Evolutionary conservation across 2,113 vertebrate genomes (phyloP).

Genomic region (Danionella cerebrum): DNA sequence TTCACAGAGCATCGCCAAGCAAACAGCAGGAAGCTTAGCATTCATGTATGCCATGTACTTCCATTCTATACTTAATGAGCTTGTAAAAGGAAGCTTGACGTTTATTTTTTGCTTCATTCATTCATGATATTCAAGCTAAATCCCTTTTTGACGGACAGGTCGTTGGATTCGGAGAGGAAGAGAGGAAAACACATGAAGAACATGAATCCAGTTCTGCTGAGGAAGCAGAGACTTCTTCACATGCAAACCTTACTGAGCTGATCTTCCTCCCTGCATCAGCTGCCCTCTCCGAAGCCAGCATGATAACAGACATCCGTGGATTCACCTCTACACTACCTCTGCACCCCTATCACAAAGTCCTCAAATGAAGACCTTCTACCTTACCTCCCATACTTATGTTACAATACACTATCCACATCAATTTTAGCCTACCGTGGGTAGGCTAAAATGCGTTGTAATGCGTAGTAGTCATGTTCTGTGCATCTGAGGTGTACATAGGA

Average conservation of each 20-base stretch:
- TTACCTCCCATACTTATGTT: too few species aligned
- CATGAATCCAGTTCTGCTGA: slow-evolving; percentile 31
- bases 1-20: slow-evolving; percentile 72
- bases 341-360: slow-evolving; percentile 89
- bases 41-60: slow-evolving; percentile 73
- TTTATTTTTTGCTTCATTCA: too few species aligned
- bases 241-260: slow-evolving; percentile 75
- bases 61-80: too few species aligned
- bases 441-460: too few species aligned
- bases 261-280: slow-evolving; percentile 71
- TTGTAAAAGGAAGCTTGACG: too few species aligned
- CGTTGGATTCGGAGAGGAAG: slow-evolving; percentile 81
- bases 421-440: too few species aligned
- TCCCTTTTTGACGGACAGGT: slow-evolving; percentile 64
- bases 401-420: too few species aligned
- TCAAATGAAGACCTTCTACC: too few species aligned
- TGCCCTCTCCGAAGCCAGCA: slow-evolving; percentile 53
- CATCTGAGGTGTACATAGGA: too few species aligned
- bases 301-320: slow-evolving; percentile 79
- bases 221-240: slow-evolving; percentile 53
- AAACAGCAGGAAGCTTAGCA: slow-evolving; percentile 77
- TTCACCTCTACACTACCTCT: slow-evolving; percentile 82
- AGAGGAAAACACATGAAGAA: slow-evolving; percentile 58
- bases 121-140: too few species aligned
- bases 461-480: too few species aligned